Evolutionary conservation across 2,888 invertebrate species (phyloP), one percentile per base, ranked within the genome.

Genomic region (Thymelicus acteon): DNA sequence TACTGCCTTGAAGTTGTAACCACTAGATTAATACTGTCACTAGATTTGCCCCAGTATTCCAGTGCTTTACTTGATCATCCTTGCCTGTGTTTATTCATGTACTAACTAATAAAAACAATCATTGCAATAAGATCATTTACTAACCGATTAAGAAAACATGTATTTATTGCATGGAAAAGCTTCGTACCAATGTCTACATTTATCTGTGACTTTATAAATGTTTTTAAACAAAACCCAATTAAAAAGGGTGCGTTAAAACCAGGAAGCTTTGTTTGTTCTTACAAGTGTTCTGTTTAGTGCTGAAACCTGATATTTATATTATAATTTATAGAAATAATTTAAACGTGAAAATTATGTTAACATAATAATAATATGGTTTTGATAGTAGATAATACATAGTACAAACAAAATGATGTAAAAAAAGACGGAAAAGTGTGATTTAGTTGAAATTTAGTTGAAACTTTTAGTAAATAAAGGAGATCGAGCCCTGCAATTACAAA

Each of bases 21-120:
- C 91, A 90, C 85, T 92, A 89, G 89, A 89, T 89, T 93, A 94
- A 89, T 93, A 83, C 85, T 86, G 79, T 88, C 89, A 86, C 89
- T 89, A 89, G 86, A 92, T 84, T 87, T 86, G 82, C 93, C 94
- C 90, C 93, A 93, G 89, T 89, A 90, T 88, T 90, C 87, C 93
- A 93, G 94, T 91, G 94, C 94, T 94, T 94, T 93, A 93, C 93
- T 94, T 87, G 91, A 91, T 94, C 93, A 94, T 94, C 94, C 94
- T 94, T 94, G 94, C 94, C 94, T 94, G 94, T 92, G 93, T 93
- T 92, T 91, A 91, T 92, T 91, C 91, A 93, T 91, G 80, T 89
- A 93, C 93, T 94, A 93, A 93, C 93, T 85, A 79, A 77, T 80
- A 84, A 84, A 85, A 82, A 76, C 75, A 82, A 81, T 84, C 89